Base-by-base conservation (phyloP, 2,888 invertebrate genomes). In the Polydrusus cervinus region DNA sequence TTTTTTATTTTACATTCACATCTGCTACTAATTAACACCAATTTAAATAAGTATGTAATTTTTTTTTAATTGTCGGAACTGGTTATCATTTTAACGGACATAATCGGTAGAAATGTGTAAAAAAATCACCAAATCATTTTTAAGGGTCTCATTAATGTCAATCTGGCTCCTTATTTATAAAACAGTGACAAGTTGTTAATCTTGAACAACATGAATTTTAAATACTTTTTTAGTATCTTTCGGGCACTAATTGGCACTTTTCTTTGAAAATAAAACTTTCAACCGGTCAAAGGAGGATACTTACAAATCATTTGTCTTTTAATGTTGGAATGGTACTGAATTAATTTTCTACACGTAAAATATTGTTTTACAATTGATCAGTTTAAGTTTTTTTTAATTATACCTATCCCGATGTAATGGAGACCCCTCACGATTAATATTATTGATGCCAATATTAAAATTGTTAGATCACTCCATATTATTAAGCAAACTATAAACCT, bases 121-220 rank as follows among this genome's bases (percentile, higher is more conserved):
- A 53, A 49, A 53, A 53, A 53, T 53, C n/a, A n/a, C 53, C 53
- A 30, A 25, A 53, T 53, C 13, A 53, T 25, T 53, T 30, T 53
- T 53, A 53, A 53, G 53, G 53, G 53, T 25, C 53, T 53, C 53
- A 53, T 53, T 53, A 53, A 25, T 53, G 20, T 10, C n/a, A 53
- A n/a, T 9, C 53, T 30, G 51, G n/a, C 7, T 53, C 11, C 53
- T 30, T 30, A 25, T 30, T 53, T 53, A 53, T 30, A 53, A 53
- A 25, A 53, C 53, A 53, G 53, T 53, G 53, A 53, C 53, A 53
- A 25, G 53, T 53, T 6, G 53, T 53, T 53, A 53, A 53, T 53
- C 25, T 13, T 25, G 53, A 5, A 3, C 11, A 25, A 30, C 10
- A 7, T n/a, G 25, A 30, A 53, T 53, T 53, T 53, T 53, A 53